These are phyloP conservation scores for Drosophila azteca DNA, from an alignment of 1,140 invertebrate species.

Conservation along the genomic window DNA sequence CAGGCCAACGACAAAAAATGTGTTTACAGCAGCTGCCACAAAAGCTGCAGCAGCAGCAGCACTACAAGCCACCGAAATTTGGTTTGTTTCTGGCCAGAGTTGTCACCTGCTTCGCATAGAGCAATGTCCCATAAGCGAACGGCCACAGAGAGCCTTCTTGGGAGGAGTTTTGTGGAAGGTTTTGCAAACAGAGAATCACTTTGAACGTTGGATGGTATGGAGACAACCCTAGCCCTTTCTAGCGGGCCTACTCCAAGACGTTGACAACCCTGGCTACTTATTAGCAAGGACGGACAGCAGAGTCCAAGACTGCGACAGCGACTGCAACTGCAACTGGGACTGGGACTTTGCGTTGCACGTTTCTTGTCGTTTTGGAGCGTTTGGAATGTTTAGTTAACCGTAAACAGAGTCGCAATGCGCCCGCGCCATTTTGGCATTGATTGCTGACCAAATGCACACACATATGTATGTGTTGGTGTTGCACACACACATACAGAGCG, in stretches of 20 bases:
- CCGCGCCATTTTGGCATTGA: slow-evolving; percentile 77
- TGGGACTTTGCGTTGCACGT: slow-evolving; percentile 6
- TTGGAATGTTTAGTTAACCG: slow-evolving; percentile 80
- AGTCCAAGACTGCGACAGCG: neutral
- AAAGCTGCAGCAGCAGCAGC: too few relatives aligned
- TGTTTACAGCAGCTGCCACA: slow-evolving; percentile 67
- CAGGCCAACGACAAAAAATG: slow-evolving; percentile 43
- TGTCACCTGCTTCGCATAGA: neutral
- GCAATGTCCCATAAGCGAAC: neutral
- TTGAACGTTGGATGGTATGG: too few relatives aligned
- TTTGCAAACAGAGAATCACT: too few relatives aligned
- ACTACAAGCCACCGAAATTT: slow-evolving; percentile 40
- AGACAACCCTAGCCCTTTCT: too few relatives aligned
- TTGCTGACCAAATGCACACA: slow-evolving; percentile 55
- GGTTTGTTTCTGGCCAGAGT: slow-evolving; percentile 37
- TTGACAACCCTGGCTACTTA: slow-evolving; percentile 20
- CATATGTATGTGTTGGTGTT: neutral
- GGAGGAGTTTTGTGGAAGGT: neutral
- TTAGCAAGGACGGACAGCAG: neutral
- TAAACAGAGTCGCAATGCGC: slow-evolving; percentile 67
- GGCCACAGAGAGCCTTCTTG: neutral
- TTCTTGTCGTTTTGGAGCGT: slow-evolving; percentile 56
- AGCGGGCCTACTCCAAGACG: too few relatives aligned
- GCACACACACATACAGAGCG: slow-evolving; percentile 1
- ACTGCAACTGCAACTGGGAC: slow-evolving; percentile 11